Evolutionary conservation across 2,888 invertebrate species (phyloP), one percentile per base, ranked within the genome.

Genomic region (Agapostemon virescens): DNA sequence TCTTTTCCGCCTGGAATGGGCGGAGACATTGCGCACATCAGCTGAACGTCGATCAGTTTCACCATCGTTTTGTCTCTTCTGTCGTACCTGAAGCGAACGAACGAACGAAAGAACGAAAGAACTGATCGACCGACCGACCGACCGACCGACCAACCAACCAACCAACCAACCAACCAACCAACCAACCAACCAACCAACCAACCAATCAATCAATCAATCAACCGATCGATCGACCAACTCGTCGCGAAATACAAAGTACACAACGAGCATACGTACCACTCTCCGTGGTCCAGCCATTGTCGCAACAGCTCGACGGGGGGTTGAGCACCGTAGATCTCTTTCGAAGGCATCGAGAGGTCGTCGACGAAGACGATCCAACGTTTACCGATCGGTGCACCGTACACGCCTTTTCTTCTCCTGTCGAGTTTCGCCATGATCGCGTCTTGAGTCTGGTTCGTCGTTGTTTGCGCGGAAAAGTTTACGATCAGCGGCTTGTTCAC

Each of bases 361-460:
- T 99, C 99, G 49, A 99, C 97, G 92, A 98, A 98, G 67, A 98
- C 95, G 20, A 98, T 96, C 92, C 96, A 95, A 88, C 96, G 95
- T 91, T 98, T 98, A 6, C 98, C 98, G 69, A 98, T 95, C 0
- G 98, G 98, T 0, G 98, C 98, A 0, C 98, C 98, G 91, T 95
- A 99, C 20, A 98, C 97, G 1, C 98, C 96, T 95, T 98, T 98
- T 69, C 98, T 94, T 73, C 98, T 94, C 92, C 98, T 98, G 91
- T 98, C 98, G 86, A 98, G 93, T 93, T 98, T 98, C 5, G 96
- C 96, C 98, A 98, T 98, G 66, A 98, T 97, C 74, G 98, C 97
- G 90, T 98, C 97, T 93, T 98, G 98, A 0, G 98, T 98, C 92
- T 98, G 97, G 93, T 97, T 98, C 45, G 98, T 98, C 26, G 97